phyloP scores from a whole-genome alignment of 2,888 invertebrate genomes.

The Eupithecia pulchellata region DNA sequence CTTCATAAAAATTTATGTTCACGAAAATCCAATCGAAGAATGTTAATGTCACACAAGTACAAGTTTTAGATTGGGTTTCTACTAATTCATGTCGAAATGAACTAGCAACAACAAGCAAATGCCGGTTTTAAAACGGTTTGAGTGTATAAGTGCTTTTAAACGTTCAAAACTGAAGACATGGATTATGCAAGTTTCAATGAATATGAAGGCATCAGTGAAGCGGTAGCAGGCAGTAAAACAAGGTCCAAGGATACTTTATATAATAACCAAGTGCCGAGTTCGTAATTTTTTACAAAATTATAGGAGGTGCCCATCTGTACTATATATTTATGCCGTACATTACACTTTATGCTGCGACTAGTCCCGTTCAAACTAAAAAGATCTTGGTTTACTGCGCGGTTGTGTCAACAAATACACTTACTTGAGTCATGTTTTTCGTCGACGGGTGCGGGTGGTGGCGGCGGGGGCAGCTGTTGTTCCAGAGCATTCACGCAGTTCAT shows the following conservation, averaged over 20 bases:
- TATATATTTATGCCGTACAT: background rate
- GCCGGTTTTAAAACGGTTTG: slow-evolving; percentile 13
- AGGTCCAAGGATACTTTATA: background rate
- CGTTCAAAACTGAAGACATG: slow-evolving; percentile 10
- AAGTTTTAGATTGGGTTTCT: slow-evolving; percentile 9
- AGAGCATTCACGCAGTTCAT: slow-evolving; percentile 97
- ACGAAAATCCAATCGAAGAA: background rate
- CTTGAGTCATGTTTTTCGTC: slow-evolving; percentile 83
- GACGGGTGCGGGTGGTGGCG: slow-evolving; percentile 79
- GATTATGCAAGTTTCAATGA: slow-evolving; percentile 12
- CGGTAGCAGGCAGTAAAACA: slow-evolving; percentile 19
- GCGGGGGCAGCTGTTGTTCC: slow-evolving; percentile 94
- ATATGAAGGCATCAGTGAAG: slow-evolving; percentile 25
- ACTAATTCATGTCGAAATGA: background rate
- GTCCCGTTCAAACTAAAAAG: background rate
- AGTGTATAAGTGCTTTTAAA: slow-evolving; percentile 15
- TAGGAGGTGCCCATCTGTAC: too few species aligned
- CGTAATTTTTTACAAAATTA: background rate
- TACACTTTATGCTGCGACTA: background rate
- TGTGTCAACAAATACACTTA: slow-evolving; percentile 56
- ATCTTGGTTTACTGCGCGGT: slow-evolving; percentile 34
- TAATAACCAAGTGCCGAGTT: background rate
- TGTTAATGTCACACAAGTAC: slow-evolving; percentile 10
- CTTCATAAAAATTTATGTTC: background rate
- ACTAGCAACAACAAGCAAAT: background rate